These are phyloP conservation scores for Bufo bufo DNA, from an alignment of 2,113 vertebrate species.

Conservation along the genomic window DNA sequence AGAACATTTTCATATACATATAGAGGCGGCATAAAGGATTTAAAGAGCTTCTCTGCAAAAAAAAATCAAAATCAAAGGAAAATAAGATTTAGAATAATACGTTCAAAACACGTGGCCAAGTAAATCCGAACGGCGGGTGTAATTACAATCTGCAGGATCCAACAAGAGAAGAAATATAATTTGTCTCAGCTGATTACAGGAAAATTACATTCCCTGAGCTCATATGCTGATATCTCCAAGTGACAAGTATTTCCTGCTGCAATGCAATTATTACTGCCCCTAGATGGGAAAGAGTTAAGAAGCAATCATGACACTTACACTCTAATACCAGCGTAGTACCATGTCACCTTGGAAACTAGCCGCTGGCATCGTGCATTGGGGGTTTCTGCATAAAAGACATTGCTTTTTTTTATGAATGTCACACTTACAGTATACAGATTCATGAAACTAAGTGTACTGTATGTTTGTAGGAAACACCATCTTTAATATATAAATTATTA, in stretches of 20 bases:
- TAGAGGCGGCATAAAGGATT: slow-evolving; percentile 16
- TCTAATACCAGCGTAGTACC: slow-evolving; percentile 43
- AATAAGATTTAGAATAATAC: slow-evolving; percentile 37
- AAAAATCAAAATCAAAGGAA: slow-evolving; percentile 2
- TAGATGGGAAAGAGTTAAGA: slow-evolving; percentile 49
- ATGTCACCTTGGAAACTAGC: slow-evolving; percentile 54
- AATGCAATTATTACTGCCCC: slow-evolving; percentile 45
- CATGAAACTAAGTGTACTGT: neutral
- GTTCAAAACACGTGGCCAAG: slow-evolving; percentile 9
- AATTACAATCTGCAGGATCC: slow-evolving; percentile 48
- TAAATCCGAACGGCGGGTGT: slow-evolving; percentile 18
- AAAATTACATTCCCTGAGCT: slow-evolving; percentile 40
- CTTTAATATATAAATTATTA: no score
- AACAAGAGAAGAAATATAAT: slow-evolving; percentile 42
- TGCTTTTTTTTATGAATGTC: neutral
- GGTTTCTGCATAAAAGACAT: slow-evolving; percentile 19
- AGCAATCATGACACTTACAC: slow-evolving; percentile 45
- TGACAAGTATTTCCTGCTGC: slow-evolving; percentile 38
- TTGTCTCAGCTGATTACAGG: slow-evolving; percentile 55
- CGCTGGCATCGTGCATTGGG: slow-evolving; percentile 4
- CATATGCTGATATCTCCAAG: slow-evolving; percentile 37
- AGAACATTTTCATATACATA: slow-evolving; percentile 28
- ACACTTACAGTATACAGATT: neutral
- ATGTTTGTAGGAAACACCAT: neutral
- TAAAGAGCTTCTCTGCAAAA: slow-evolving; percentile 14